Evolutionary conservation across 2,113 vertebrate species (phyloP), one percentile per base, ranked within the genome.

Genomic region (Lanius ludovicianus): DNA sequence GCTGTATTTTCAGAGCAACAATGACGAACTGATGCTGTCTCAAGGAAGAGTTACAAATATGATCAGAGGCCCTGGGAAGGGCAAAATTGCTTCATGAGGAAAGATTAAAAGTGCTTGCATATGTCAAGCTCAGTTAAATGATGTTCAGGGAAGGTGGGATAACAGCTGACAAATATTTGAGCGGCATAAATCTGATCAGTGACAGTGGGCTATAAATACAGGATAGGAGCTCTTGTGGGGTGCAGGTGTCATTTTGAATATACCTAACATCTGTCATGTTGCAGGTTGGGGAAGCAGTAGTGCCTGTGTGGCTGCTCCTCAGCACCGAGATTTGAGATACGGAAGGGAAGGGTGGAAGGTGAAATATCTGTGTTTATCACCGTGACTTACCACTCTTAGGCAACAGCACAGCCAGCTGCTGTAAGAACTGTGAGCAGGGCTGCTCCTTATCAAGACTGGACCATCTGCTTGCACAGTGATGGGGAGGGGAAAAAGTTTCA

Each of bases 101-200:
- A 86, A 94, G 88, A 97, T 90, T 93, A 95, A 95, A 95, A 85
- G 84, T 47, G 42, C 84, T 89, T 95, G 73, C 64, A 57, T 88
- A 89, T 4, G 16, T 91, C 95, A 94, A 50, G 60, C 57, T 83
- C 50, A 21, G 74, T 74, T 92, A 94, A 93, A 92, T 76, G 85
- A 95, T 80, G 84, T 89, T 90, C 84, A 64, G 35, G 41, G 62
- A 87, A 91, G 88, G 46, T 62, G 37, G 67, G 57, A 84, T 95
- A 94, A 89, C 94, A 92, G 90, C 92, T 80, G 74, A 93, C 95
- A 96, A 93, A 90, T 94, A 97, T 96, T 88, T 95, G 93, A 96
- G 89, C 12, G 3, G 50, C 73, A 87, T 95, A 87, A 94, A 95
- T 92, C 90, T 88, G 44, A 84, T 18, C 42, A 50, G 35, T 63